Conservation (phyloP, 2,888 invertebrate species). For the Iphiclides podalirius region DNA sequence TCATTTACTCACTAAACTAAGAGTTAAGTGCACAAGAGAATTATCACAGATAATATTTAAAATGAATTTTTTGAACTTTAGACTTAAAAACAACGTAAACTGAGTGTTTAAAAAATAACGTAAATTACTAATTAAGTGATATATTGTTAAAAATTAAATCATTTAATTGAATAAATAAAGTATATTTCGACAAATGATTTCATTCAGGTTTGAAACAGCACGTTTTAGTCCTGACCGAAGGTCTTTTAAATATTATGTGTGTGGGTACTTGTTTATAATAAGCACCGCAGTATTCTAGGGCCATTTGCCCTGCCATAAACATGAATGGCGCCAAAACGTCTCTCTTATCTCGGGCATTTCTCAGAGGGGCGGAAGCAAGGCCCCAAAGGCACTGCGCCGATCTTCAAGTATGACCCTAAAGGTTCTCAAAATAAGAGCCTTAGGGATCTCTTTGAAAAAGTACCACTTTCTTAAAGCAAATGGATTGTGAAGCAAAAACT, state of each 20-base stretch:
- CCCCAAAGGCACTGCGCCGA: slow-evolving; percentile 63
- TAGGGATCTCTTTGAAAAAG: slow-evolving; percentile 67
- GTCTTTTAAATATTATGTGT: slow-evolving; percentile 32
- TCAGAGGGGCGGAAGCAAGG: slow-evolving; percentile 72
- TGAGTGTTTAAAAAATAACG: no score
- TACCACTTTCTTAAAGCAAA: slow-evolving; percentile 71
- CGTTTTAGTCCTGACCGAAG: slow-evolving; percentile 45
- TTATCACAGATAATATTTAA: no score
- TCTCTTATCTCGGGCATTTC: slow-evolving; percentile 78
- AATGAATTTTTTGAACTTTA: no score
- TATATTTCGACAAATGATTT: background rate
- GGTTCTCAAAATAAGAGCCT: slow-evolving; percentile 74
- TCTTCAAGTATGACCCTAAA: slow-evolving; percentile 76
- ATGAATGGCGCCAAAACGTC: slow-evolving; percentile 79
- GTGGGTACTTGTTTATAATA: slow-evolving; percentile 73
- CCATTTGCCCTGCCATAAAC: slow-evolving; percentile 77
- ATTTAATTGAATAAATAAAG: background rate
- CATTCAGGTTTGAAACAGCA: background rate
- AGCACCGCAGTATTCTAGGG: slow-evolving; percentile 72
- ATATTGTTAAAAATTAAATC: no score
- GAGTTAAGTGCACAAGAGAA: no score
- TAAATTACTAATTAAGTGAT: no score
- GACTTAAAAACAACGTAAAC: no score
- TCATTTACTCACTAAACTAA: no score
- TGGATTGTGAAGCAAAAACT: slow-evolving; percentile 75